phyloP scores from a whole-genome alignment of 2,113 vertebrate genomes.

The Larimichthys crocea region DNA sequence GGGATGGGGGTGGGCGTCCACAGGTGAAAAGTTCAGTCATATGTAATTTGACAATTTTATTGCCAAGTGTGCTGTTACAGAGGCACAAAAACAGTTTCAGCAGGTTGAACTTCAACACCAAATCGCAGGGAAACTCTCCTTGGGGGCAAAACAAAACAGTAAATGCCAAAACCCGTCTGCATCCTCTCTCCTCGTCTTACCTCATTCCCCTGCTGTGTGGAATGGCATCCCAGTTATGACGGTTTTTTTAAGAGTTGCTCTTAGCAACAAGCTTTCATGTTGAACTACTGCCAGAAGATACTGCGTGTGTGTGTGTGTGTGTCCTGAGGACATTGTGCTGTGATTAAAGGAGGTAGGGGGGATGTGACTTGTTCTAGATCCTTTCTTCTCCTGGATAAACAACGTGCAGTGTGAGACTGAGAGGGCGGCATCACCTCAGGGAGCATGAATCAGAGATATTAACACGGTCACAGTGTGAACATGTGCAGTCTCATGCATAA shows the following conservation, averaged over 20 bases:
- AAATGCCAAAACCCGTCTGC: slow-evolving; percentile 19
- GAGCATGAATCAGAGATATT: slow-evolving; percentile 27
- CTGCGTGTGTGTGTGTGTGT: slow-evolving; percentile 16
- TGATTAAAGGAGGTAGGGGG: slow-evolving; percentile 43
- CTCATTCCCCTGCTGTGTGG: slow-evolving; percentile 12
- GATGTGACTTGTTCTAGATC: slow-evolving; percentile 43
- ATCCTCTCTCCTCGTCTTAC: slow-evolving; percentile 7
- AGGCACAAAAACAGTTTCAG: slow-evolving; percentile 11
- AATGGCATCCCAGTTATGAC: slow-evolving; percentile 31
- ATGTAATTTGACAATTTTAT: slow-evolving; percentile 39
- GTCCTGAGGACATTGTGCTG: slow-evolving; percentile 43
- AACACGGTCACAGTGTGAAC: slow-evolving; percentile 22
- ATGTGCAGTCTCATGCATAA: background rate
- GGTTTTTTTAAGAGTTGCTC: slow-evolving; percentile 31
- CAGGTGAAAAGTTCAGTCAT: slow-evolving; percentile 30
- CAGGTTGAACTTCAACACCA: background rate
- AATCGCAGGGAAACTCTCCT: slow-evolving; percentile 9
- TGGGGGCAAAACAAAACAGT: slow-evolving; percentile 22
- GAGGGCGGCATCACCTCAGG: slow-evolving; percentile 28
- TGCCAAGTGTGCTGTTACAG: slow-evolving; percentile 11
- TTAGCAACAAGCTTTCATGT: slow-evolving; percentile 59
- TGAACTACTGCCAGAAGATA: slow-evolving; percentile 44
- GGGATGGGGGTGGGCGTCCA: background rate
- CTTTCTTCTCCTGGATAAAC: slow-evolving; percentile 60
- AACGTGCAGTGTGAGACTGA: slow-evolving; percentile 7